Base-by-base conservation (phyloP, 2,113 vertebrate species). In the Rhipidura dahli region DNA sequence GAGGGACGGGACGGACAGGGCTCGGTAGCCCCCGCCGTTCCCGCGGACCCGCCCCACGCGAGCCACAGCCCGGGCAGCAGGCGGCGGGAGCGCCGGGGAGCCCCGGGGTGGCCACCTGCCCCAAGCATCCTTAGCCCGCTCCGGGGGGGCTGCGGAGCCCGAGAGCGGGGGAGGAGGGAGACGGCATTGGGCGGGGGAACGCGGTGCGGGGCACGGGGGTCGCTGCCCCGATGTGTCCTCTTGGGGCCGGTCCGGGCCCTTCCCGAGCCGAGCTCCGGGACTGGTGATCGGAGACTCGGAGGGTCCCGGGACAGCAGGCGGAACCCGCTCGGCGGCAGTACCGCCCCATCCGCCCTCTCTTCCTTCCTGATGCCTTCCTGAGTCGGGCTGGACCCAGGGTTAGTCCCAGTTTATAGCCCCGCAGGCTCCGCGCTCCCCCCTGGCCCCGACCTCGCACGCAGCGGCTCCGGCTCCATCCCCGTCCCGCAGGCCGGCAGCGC, bases 351-450 rank as follows among this genome's bases (percentile, higher is more conserved):
- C 76, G 65, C 51, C 15, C 35, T 22, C 24, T 21, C 60, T 73
- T 77, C 70, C 94, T 90, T 63, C 68, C 85, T n/a, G 30, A 24
- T 3, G 14, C 39, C 5, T 39, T 39, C 39, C 39, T 39, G 3
- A 8, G 17, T 3, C 5, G 30, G 20, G 13, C 8, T 19, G 39
- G 13, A 8, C 4, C 27, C 1, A 3, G 31, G 11, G 4, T 70
- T 19, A 11, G 24, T 5, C 45, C 5, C 27, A 0, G 24, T 12
- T 66, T 30, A 64, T 30, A 64, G 15, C 14, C 35, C 16, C 27
- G 11, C 13, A 8, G 47, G 1, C 4, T 30, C 18, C 5, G 42
- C 5, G 18, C 20, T 35, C 35, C 23, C 13, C 8, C 37, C n/a
- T 56, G 70, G 6, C 17, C 30, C 39, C 14, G 28, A 9, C 12